These are phyloP conservation scores for Ricordea florida DNA, from an alignment of 92 coral and sea anemone species.

Conservation along the genomic window DNA sequence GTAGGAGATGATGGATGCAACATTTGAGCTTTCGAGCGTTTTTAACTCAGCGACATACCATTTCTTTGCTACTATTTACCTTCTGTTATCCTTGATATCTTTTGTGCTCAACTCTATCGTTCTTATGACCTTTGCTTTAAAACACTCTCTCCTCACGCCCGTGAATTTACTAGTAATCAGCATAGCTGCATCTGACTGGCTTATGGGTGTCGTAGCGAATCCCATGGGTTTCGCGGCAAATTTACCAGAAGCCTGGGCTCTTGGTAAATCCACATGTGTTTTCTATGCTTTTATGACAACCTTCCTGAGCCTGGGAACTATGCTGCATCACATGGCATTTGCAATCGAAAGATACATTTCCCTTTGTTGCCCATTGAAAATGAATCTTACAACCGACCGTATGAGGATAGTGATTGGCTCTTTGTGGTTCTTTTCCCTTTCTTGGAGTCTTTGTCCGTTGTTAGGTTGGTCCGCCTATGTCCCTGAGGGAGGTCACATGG, in stretches of 20 bases:
- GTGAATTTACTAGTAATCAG: constrained; percentile 43
- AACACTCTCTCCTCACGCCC: constrained; percentile 41
- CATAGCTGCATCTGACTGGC: constrained; percentile 47
- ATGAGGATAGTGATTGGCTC: background rate
- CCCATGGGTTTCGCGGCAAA: constrained; percentile 50
- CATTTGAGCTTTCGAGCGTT: too few relatives aligned
- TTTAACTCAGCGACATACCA: background rate
- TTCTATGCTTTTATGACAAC: constrained; percentile 44
- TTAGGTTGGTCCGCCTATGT: constrained; percentile 70
- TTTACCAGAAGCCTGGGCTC: background rate
- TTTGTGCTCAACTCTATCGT: constrained; percentile 28
- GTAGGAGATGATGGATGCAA: too few relatives aligned
- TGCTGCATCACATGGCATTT: constrained; percentile 44
- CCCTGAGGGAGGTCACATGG: constrained; percentile 44
- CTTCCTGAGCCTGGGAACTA: constrained; percentile 35
- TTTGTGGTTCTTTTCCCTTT: constrained; percentile 24
- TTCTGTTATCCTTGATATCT: background rate
- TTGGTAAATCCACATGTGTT: constrained; percentile 7
- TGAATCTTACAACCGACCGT: background rate
- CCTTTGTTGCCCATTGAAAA: constrained; percentile 5
- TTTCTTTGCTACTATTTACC: constrained; percentile 13
- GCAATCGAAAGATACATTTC: constrained; percentile 45
- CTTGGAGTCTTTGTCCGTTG: constrained; percentile 50
- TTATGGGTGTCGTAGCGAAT: constrained; percentile 24
- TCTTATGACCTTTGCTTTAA: constrained; percentile 15